These are phyloP conservation scores for Nestor notabilis DNA, from an alignment of 2,113 vertebrate genomes.

Conservation along the genomic window DNA sequence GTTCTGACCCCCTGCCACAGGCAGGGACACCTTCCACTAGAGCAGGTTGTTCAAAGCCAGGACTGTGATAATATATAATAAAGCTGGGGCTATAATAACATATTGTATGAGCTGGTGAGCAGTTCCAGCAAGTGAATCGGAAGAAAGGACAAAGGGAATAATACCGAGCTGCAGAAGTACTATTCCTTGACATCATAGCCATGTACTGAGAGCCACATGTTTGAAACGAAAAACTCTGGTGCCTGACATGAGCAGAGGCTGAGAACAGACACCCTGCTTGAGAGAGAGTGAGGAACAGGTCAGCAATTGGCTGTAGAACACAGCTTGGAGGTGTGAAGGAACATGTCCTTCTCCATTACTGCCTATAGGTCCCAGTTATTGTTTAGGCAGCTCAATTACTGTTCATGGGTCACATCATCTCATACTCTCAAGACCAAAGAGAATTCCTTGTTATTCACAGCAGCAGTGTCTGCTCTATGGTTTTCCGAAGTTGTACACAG, in stretches of 20 bases:
- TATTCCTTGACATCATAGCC: not conserved
- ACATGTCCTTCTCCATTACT: not conserved
- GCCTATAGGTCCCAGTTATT: not conserved
- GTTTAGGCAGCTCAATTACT: not conserved
- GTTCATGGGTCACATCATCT: accelerated
- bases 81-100: no score
- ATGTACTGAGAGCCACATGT: not conserved
- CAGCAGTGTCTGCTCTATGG: not conserved
- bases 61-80: not conserved
- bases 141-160: not conserved
- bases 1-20: not conserved
- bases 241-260: not conserved
- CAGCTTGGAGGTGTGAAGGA: not conserved
- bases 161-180: not conserved
- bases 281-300: not conserved
- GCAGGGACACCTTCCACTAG: not conserved
- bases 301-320: not conserved
- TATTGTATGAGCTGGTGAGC: not conserved
- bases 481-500: not conserved
- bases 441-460: not conserved
- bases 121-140: not conserved
- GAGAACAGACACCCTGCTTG: not conserved
- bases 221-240: not conserved
- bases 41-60: not conserved
- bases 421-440: not conserved